A percentile compares a stretch with the other conserved stretches of the same genome.
Conservation (phyloP, 2,888 invertebrate genomes). For the Drosophila vallismaia region DNA sequence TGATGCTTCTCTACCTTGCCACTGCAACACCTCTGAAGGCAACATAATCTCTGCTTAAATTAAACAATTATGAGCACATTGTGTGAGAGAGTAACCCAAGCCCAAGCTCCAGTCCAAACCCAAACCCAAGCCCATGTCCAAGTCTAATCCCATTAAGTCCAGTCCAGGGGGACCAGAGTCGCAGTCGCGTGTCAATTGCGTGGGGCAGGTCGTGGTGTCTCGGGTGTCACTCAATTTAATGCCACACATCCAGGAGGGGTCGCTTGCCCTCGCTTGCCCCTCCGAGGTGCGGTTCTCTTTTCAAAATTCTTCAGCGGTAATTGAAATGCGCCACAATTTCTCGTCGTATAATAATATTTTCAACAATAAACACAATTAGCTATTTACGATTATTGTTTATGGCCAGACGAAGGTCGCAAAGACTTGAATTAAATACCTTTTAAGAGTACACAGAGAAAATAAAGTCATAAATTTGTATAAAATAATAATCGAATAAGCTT, state of each 20-base stretch:
- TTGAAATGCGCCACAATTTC: constrained; percentile 42
- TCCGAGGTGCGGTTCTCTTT: constrained; percentile 28
- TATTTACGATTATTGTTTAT: constrained; percentile 48
- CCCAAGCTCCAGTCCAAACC: constrained; percentile 52
- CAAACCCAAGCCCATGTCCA: constrained; percentile 62
- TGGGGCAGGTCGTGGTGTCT: constrained; percentile 72
- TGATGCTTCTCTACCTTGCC: constrained; percentile 6
- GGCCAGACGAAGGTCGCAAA: constrained; percentile 24
- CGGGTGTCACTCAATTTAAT: constrained; percentile 50
- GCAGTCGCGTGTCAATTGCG: constrained; percentile 71
- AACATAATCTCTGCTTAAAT: constrained; percentile 60
- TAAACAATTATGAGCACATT: constrained; percentile 76
- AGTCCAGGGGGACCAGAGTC: constrained; percentile 21
- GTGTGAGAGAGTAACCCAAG: constrained; percentile 55
- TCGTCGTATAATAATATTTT: not conserved
- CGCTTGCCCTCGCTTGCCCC: not conserved
- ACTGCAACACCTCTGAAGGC: constrained; percentile 49
- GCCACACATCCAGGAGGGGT: constrained; percentile 35
- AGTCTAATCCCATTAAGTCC: constrained; percentile 32
- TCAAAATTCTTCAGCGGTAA: constrained; percentile 23
- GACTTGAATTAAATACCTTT: constrained; percentile 29
- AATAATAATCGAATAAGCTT: too few species aligned
- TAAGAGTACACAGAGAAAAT: constrained; percentile 4
- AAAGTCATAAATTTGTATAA: not conserved
- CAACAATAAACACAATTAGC: constrained; percentile 44